Conservation (phyloP, 2,797 vertebrate genomes). For the Yasuhikotakia modesta region DNA sequence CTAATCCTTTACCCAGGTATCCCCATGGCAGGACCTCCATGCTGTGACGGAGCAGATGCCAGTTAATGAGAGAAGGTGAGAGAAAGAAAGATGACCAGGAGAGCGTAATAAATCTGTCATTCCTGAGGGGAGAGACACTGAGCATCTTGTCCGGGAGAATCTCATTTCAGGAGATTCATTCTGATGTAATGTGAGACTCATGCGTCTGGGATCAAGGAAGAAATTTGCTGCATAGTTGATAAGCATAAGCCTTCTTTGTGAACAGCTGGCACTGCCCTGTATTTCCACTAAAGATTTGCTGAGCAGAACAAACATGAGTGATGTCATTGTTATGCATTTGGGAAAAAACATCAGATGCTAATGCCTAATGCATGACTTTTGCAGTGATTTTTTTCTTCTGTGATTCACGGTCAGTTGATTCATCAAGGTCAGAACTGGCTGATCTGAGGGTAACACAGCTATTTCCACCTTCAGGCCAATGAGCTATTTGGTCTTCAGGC, state of each 20-base stretch:
- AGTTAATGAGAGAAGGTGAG: constrained; percentile 37
- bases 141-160: background rate
- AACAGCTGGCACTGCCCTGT: constrained; percentile 46
- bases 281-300: constrained; percentile 38
- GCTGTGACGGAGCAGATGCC: constrained; percentile 63
- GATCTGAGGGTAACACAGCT: too few species aligned
- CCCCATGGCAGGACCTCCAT: constrained; percentile 80
- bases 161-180: constrained; percentile 1
- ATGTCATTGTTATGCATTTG: constrained; percentile 23
- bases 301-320: constrained; percentile 37
- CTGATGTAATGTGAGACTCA: constrained; percentile 19
- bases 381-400: too few species aligned
- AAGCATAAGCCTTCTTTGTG: constrained; percentile 51
- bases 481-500: background rate
- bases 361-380: constrained; percentile 8
- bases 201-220: constrained; percentile 36
- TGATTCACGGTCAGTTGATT: too few species aligned
- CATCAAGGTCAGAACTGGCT: too few species aligned
- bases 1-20: constrained; percentile 80
- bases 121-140: constrained; percentile 3
- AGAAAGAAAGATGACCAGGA: constrained; percentile 19
- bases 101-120: background rate
- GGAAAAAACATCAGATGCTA: background rate
- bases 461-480: too few species aligned
- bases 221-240: constrained; percentile 37